Evolutionary conservation across 2,888 invertebrate species (phyloP), one percentile per base, ranked within the genome.

Genomic region (Furcula furcula): DNA sequence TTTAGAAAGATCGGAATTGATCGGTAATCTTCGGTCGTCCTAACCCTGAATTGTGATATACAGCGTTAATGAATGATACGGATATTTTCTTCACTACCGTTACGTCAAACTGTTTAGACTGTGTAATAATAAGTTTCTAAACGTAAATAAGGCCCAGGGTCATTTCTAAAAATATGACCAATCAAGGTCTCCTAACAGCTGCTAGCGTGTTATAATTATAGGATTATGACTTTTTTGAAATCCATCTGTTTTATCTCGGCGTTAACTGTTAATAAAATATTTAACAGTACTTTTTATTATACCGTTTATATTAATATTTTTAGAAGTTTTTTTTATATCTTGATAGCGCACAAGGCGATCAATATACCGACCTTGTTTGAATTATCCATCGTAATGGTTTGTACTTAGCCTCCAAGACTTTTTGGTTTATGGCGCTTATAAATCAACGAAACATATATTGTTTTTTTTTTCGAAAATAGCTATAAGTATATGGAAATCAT

Each of bases 181-280:
- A 12, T 7, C 23, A 23, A 23, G 12, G 23, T 12, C 12, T 12
- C 22, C 4, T n/a, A 22, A 1, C 22, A 4, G 23, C 6, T 23
- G 7, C n/a, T n/a, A n/a, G n/a, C 12, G 12, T 13, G 12, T 11
- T 23, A 23, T 7, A 12, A 6, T n/a, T n/a, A n/a, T n/a, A 9
- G 28, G 10, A n/a, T 36, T 40, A 35, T 31, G 35, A 35, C 12
- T 19, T 25, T 35, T 22, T 34, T 34, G 28, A 28, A 25, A 13
- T 40, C 32, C 32, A 37, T 39, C 30, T 44, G 35, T 29, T 56
- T 40, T 13, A 32, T 49, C 41, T 51, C 30, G 12, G 29, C 18
- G 9, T 31, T 31, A 36, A 27, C 22, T 27, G 38, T 11, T 23
- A 23, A 23, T 23, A 23, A 36, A 28, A 40, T 5, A 10, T 38